A percentile compares a stretch with the other conserved stretches of the same genome.
These are phyloP conservation scores for Gnathonemus echidnorhynchus DNA, from an alignment of 2,113 vertebrate species.

Conservation along the genomic window DNA sequence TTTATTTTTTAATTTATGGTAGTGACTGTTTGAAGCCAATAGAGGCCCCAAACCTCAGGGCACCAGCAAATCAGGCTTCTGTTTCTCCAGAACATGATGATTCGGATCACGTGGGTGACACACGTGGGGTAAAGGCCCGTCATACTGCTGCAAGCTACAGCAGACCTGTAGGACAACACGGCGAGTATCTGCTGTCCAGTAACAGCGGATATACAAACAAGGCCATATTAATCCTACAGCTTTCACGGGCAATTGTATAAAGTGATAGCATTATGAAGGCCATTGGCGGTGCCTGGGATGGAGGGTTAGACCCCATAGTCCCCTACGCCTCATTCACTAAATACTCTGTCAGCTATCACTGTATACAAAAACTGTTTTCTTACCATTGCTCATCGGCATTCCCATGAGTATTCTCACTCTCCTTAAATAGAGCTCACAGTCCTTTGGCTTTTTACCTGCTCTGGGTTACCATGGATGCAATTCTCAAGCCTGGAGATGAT, in stretches of 20 bases:
- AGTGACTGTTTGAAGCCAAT: not conserved
- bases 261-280: not conserved
- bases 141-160: not conserved
- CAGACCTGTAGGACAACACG: not conserved
- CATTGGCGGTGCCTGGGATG: not conserved
- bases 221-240: not conserved
- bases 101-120: not conserved
- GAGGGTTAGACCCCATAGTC: not conserved
- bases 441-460: constrained; percentile 7
- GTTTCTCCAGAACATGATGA: not conserved
- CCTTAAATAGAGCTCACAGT: not conserved
- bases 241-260: not conserved
- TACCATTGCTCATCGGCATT: not conserved
- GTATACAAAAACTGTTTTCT: not conserved
- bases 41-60: not conserved
- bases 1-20: not conserved
- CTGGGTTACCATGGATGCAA: not conserved
- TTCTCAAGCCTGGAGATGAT: not conserved
- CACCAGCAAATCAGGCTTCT: not conserved
- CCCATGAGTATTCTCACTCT: not conserved
- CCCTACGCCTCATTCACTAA: not conserved
- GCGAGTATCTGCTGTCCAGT: not conserved
- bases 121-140: not conserved
- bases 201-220: not conserved
- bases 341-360: not conserved